phyloP scores from a whole-genome alignment of 1,140 invertebrate genomes.

The Manduca sexta region DNA sequence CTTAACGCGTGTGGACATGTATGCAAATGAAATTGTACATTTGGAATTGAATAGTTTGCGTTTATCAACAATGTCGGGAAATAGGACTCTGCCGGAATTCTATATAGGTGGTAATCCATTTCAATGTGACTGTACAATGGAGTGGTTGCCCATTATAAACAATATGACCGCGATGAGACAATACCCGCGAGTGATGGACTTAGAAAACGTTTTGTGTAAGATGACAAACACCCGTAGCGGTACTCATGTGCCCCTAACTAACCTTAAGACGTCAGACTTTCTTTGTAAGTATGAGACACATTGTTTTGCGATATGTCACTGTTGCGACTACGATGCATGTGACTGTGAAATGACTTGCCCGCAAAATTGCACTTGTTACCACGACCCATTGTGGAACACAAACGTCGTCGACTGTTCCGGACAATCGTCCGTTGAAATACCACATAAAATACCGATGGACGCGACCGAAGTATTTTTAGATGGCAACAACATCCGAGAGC shows the following conservation, averaged over 20 bases:
- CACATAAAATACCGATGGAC: constrained; percentile 92
- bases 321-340: constrained; percentile 95
- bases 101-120: constrained; percentile 93
- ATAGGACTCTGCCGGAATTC: constrained; percentile 85
- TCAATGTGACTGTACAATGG: constrained; percentile 93
- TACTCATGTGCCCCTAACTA: constrained; percentile 79
- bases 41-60: constrained; percentile 87
- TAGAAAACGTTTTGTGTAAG: constrained; percentile 88
- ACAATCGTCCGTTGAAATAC: constrained; percentile 83
- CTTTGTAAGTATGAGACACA: constrained; percentile 93
- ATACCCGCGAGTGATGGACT: constrained; percentile 89
- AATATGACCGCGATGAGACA: constrained; percentile 86
- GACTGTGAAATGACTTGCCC: constrained; percentile 97
- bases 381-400: constrained; percentile 93
- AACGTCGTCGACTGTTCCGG: constrained; percentile 94
- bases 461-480: constrained; percentile 93
- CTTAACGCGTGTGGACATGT: constrained; percentile 90
- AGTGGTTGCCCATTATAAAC: constrained; percentile 91
- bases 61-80: constrained; percentile 79
- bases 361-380: constrained; percentile 92
- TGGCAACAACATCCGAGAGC: constrained; percentile 87
- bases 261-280: constrained; percentile 83
- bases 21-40: constrained; percentile 87
- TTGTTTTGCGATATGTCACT: constrained; percentile 94
- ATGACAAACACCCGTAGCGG: constrained; percentile 84